phyloP scores from a whole-genome alignment of 2,888 invertebrate genomes.

The Tetranychus piercei region DNA sequence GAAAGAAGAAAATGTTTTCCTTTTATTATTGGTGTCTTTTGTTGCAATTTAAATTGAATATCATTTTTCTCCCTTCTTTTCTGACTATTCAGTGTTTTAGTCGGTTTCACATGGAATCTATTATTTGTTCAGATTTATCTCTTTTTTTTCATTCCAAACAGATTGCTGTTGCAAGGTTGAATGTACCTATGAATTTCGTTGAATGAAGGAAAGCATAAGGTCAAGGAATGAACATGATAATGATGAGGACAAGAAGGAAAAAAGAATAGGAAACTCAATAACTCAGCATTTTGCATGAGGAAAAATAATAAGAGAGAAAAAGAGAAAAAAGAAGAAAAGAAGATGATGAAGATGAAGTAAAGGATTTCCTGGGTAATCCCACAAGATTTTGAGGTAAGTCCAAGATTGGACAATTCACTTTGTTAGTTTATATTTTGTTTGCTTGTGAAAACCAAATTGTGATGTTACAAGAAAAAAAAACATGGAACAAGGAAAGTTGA shows the following conservation, averaged over 20 bases:
- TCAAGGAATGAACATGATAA: background rate
- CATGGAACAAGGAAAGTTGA: too few relatives aligned
- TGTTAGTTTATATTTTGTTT: too few relatives aligned
- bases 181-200: background rate
- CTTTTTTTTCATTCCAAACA: background rate
- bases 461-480: too few relatives aligned
- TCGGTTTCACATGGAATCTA: too few relatives aligned
- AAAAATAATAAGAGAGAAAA: background rate
- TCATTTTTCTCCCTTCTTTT: too few relatives aligned
- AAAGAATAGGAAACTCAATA: background rate
- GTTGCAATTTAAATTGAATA: too few relatives aligned
- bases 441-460: too few relatives aligned
- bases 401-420: background rate
- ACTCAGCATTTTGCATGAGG: background rate
- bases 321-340: background rate
- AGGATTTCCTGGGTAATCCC: slow-evolving; percentile 11
- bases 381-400: slow-evolving; percentile 4
- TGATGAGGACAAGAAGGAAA: background rate
- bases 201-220: background rate
- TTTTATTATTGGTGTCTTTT: too few relatives aligned
- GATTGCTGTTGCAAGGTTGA: background rate
- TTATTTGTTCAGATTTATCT: too few relatives aligned
- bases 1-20: too few relatives aligned
- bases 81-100: too few relatives aligned
- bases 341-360: background rate